These are phyloP conservation scores for Odontophorus gujanensis DNA, from an alignment of 2,113 vertebrate species.

Conservation along the genomic window DNA sequence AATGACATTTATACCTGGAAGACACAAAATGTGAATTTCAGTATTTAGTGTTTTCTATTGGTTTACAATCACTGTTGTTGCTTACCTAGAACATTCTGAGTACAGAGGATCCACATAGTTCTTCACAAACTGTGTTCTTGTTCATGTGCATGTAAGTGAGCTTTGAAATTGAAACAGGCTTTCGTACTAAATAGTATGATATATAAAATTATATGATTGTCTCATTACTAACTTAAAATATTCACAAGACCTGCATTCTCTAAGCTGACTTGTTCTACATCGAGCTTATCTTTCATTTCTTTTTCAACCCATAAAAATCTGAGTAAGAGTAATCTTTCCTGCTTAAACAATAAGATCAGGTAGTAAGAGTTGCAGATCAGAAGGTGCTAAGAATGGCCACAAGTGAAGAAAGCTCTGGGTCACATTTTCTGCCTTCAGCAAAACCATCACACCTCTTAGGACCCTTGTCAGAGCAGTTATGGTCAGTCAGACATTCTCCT, in stretches of 20 bases:
- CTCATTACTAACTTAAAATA: constrained; percentile 7
- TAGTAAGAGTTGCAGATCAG: constrained; percentile 34
- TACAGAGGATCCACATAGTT: background rate
- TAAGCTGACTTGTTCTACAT: constrained; percentile 31
- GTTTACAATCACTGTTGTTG: background rate
- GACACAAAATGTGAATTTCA: background rate
- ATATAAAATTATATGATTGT: constrained; percentile 21
- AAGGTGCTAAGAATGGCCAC: constrained; percentile 19
- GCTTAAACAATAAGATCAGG: constrained; percentile 33
- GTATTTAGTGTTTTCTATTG: background rate
- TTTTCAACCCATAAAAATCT: constrained; percentile 43
- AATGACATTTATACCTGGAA: background rate
- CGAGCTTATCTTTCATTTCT: background rate
- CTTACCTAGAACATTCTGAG: background rate
- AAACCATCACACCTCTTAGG: background rate
- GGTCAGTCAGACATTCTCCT: background rate
- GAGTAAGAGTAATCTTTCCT: constrained; percentile 38
- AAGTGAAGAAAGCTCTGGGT: background rate
- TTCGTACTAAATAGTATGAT: background rate
- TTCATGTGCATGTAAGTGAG: background rate
- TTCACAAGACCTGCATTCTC: background rate
- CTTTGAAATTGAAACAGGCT: background rate
- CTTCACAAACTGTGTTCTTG: background rate
- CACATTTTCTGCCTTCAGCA: constrained; percentile 51
- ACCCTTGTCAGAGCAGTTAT: background rate